Conservation (phyloP, 2,888 invertebrate species). For the Caenorhabditis japonica region DNA sequence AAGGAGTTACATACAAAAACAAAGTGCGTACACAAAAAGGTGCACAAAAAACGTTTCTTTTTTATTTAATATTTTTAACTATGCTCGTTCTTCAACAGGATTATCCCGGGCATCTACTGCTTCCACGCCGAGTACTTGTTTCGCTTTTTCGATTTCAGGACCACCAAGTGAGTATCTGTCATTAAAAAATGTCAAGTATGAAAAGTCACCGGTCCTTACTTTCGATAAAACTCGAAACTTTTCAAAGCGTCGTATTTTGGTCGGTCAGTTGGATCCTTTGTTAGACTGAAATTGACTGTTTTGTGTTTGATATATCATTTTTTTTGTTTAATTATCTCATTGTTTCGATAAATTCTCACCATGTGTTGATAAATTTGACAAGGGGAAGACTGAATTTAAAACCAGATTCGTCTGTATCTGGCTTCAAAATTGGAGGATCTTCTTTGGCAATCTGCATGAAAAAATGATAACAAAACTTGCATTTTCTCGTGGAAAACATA, state of each 20-base stretch:
- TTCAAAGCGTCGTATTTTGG: slow-evolving; percentile 87
- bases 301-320: background rate
- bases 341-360: too few species aligned
- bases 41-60: too few species aligned
- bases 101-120: slow-evolving; percentile 39
- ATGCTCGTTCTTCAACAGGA: too few species aligned
- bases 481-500: slow-evolving; percentile 1
- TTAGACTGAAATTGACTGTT: slow-evolving; percentile 86
- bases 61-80: too few species aligned
- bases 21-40: too few species aligned
- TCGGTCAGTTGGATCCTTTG: slow-evolving; percentile 93
- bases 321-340: background rate
- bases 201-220: slow-evolving; percentile 8
- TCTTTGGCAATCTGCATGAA: slow-evolving; percentile 91
- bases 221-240: slow-evolving; percentile 39
- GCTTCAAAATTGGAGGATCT: slow-evolving; percentile 84
- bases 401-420: slow-evolving; percentile 14
- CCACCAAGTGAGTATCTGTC: slow-evolving; percentile 31
- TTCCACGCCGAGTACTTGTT: slow-evolving; percentile 28
- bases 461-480: background rate
- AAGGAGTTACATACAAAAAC: too few species aligned
- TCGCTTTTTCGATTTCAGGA: slow-evolving; percentile 46
- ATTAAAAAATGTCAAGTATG: too few species aligned
- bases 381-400: slow-evolving; percentile 79
- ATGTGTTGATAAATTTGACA: slow-evolving; percentile 95